These are phyloP conservation scores for Neoniphon sammara DNA, from an alignment of 2,797 vertebrate species.

Conservation along the genomic window DNA sequence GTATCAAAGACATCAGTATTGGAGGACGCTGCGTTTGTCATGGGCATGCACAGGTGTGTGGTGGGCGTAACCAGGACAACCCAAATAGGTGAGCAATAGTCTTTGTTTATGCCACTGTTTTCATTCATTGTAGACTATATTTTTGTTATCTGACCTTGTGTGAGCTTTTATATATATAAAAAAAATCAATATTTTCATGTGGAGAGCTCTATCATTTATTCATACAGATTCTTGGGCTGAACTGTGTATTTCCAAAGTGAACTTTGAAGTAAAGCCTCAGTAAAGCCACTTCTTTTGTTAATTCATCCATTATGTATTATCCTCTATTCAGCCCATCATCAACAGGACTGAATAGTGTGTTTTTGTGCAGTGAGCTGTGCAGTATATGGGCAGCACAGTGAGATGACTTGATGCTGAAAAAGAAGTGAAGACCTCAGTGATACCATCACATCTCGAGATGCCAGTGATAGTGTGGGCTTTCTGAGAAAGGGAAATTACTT, in stretches of 20 bases:
- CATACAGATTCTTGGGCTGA: neutral
- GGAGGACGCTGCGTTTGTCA: slow-evolving; percentile 93
- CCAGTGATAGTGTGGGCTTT: slow-evolving; percentile 31
- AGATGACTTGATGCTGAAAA: slow-evolving; percentile 37
- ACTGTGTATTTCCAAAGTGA: slow-evolving; percentile 8
- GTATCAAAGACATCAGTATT: slow-evolving; percentile 95
- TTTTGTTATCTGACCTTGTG: neutral
- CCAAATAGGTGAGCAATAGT: slow-evolving; percentile 70
- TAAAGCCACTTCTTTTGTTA: neutral
- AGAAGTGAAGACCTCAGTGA: slow-evolving; percentile 23
- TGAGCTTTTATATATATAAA: neutral
- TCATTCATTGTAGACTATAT: neutral
- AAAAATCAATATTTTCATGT: neutral
- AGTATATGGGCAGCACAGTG: slow-evolving; percentile 8
- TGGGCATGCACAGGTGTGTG: slow-evolving; percentile 90
- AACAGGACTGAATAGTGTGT: slow-evolving; percentile 24
- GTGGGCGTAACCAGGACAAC: slow-evolving; percentile 69
- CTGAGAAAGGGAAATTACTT: slow-evolving; percentile 34
- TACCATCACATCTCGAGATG: slow-evolving; percentile 33
- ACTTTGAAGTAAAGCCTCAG: slow-evolving; percentile 16
- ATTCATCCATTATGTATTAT: too few species aligned
- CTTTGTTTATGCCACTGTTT: slow-evolving; percentile 1
- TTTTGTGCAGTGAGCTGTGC: slow-evolving; percentile 9
- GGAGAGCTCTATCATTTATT: slow-evolving; percentile 5
- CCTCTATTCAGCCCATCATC: too few species aligned